Percentiles rank a stretch among this genome's conserved stretches.
phyloP scores from a whole-genome alignment of 1,140 invertebrate species.

The Theocolax elegans region DNA sequence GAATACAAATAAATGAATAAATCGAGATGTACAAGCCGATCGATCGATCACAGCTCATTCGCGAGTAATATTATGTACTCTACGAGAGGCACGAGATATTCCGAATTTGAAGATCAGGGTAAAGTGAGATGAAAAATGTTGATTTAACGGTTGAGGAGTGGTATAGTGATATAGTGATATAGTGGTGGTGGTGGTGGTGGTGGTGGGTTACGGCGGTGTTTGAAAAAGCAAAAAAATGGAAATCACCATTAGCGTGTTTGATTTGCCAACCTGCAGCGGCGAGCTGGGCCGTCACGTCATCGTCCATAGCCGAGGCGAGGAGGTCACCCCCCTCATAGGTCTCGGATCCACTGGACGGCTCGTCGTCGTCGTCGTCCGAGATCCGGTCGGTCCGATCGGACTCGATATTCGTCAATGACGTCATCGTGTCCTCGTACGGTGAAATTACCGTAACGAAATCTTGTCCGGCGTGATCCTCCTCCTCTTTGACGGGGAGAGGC shows the following conservation, averaged over 20 bases:
- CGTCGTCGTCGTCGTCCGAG: constrained; percentile 84
- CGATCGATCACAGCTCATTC: no score
- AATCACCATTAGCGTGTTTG: constrained; percentile 70
- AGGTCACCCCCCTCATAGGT: constrained; percentile 81
- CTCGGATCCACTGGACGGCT: constrained; percentile 78
- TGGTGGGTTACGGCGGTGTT: constrained; percentile 6
- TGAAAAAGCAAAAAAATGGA: constrained; percentile 67
- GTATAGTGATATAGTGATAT: no score
- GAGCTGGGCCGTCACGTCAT: constrained; percentile 94
- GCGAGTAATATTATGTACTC: no score
- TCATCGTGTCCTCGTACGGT: constrained; percentile 49
- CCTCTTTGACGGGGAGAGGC: constrained; percentile 33
- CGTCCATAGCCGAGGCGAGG: constrained; percentile 83
- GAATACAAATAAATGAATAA: no score
- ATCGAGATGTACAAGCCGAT: no score
- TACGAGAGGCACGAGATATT: no score
- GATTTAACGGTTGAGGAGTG: no score
- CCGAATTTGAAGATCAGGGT: no score
- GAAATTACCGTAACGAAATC: background rate
- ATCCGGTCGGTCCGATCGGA: constrained; percentile 71
- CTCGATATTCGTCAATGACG: constrained; percentile 57
- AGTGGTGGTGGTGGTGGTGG: background rate
- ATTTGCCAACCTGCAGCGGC: constrained; percentile 87
- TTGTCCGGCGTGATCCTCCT: constrained; percentile 6
- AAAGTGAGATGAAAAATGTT: no score